Base-by-base conservation (phyloP, 2,888 invertebrate species). In the Andricus quercusramuli region DNA sequence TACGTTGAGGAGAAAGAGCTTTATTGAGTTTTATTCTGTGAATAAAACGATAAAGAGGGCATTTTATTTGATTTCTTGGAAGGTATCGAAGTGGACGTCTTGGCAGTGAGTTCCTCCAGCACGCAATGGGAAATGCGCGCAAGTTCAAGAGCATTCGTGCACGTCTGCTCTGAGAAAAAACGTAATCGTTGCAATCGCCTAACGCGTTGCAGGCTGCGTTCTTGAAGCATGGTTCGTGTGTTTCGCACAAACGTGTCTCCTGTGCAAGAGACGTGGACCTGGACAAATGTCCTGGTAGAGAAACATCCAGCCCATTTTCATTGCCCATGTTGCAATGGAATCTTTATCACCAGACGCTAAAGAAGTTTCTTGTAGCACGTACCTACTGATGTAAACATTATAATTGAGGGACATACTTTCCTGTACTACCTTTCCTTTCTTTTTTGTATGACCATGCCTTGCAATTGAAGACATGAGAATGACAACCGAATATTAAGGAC, bases 181-280 rank as follows among this genome's bases (percentile, higher is more conserved):
- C 56, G 25, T 78, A 80, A 78, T 77, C 82, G 78, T 78, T 76
- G 83, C 82, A 82, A 85, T 83, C 86, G 82, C 82, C 86, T 85
- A 86, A 86, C 85, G 29, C 83, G 78, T 80, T 82, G 77, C 83
- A 83, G 80, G 68, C 78, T 80, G 56, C 76, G 78, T 22, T 25
- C 44, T 41, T 66, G 29, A 59, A 66, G 76, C 76, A 76, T 68
- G 78, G 81, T 78, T 83, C 79, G 79, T 74, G 79, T 80, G 79
- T 68, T 80, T 78, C 78, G 47, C 78, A 79, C 78, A 83, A 84
- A 84, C 77, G 83, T 82, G 83, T 84, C 83, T 79, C 79, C 83
- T 74, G 80, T 82, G 81, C 78, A 77, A 83, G 32, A 80, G 56
- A 20, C 20, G 15, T 9, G 56, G 51, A n/a, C 20, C 25, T 29